A percentile compares a stretch with the other conserved stretches of the same genome.
phyloP scores from a whole-genome alignment of 2,888 invertebrate genomes.

The Rotaria socialis region DNA sequence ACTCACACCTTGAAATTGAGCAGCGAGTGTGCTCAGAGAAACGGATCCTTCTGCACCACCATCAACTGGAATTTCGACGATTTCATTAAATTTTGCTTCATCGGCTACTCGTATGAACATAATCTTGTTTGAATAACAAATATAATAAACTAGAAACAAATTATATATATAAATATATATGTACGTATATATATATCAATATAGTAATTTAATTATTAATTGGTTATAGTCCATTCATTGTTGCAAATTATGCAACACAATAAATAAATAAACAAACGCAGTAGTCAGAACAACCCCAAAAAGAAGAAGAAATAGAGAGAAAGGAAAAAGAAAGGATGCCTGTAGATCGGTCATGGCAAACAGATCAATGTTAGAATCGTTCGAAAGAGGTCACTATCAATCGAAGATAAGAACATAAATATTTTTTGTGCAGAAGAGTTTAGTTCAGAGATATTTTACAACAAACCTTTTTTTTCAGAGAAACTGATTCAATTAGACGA shows the following conservation, averaged over 20 bases:
- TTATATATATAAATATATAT: too few species aligned
- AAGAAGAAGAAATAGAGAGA: neutral
- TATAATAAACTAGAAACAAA: too few species aligned
- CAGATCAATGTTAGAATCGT: neutral
- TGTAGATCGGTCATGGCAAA: neutral
- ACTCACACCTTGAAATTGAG: constrained; percentile 93
- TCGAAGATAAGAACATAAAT: neutral
- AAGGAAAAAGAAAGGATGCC: neutral
- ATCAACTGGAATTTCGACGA: constrained; percentile 83
- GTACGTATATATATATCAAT: neutral
- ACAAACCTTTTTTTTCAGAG: too few species aligned
- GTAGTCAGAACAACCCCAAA: neutral
- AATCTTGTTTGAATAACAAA: neutral
- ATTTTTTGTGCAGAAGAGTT: too few species aligned
- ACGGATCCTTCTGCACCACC: constrained; percentile 64
- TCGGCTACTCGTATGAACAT: constrained; percentile 76
- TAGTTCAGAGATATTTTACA: too few species aligned
- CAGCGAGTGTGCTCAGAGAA: constrained; percentile 84
- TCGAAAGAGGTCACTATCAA: neutral
- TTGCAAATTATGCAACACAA: neutral
- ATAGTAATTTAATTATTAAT: neutral
- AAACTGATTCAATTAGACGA: too few species aligned
- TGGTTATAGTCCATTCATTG: neutral
- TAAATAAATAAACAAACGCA: neutral
- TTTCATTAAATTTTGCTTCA: constrained; percentile 79